Base-by-base conservation (phyloP, 2,888 invertebrate genomes). In the Gymnosoma rotundatum region DNA sequence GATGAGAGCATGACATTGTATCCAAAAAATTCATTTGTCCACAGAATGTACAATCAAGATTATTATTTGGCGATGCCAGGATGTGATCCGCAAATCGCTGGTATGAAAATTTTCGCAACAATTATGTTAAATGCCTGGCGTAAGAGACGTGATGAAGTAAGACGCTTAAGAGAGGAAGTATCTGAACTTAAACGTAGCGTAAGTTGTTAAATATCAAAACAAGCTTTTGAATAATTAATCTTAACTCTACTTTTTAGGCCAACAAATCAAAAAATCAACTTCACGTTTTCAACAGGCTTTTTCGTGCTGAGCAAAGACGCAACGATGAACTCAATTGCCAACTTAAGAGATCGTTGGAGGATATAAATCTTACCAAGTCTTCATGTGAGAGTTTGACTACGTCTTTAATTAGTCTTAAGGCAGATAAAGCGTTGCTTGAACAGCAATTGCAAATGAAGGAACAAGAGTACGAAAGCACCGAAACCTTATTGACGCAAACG, bases 51-150 rank as follows among this genome's bases (percentile, higher is more conserved):
- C 32, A 74, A 83, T 14, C 85, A 83, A 20, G 78, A 86, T 12
- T 83, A 81, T 54, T 86, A 83, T 42, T 83, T 87, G 9, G 50
- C 83, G 10, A 72, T 86, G 50, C 70, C 89, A 74, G 78, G 67
- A 14, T 82, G 67, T 10, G 88, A 89, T 70, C 76, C 89, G 7
- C 90, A 89, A 54, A 78, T 89, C 14, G 91, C 92, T 32, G 90
- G 91, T 3, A 87, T 92, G 88, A 89, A 89, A 18, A 88, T 92
- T n/a, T 91, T 91, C 32, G 89, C 91, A 7, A 89, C 89, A 0
- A 89, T 92, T 14, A 91, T 92, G 90, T 18, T 92, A 72, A 91
- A 91, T 60, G 90, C 91, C 38, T 92, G 91, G 91, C 90, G 92
- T 12, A 89, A 88, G n/a, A 87, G 91, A 9, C 89, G 92, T 0